These are phyloP conservation scores for Aphidius ervi DNA, from an alignment of 1,140 invertebrate species.

Conservation along the genomic window DNA sequence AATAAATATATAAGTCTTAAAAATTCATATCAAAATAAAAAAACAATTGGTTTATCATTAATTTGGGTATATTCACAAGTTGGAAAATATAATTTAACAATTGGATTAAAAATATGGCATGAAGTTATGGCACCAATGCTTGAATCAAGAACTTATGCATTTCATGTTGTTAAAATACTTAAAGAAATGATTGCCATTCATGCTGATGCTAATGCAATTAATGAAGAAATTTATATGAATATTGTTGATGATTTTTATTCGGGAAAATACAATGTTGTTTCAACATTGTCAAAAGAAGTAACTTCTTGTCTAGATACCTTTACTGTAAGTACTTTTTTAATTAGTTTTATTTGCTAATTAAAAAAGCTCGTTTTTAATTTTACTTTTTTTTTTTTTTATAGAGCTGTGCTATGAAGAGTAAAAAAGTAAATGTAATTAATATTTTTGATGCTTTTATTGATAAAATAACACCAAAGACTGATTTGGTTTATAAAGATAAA, in stretches of 20 bases:
- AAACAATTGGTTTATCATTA: conserved; percentile 69
- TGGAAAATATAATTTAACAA: conserved; percentile 62
- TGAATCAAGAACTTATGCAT: conserved; percentile 68
- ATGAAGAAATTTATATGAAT: conserved; percentile 46
- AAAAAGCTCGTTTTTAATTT: background rate
- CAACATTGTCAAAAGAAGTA: background rate
- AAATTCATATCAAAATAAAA: conserved; percentile 76
- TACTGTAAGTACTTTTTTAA: background rate
- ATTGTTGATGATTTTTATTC: conserved; percentile 46
- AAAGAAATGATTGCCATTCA: conserved; percentile 56
- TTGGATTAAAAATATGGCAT: conserved; percentile 77
- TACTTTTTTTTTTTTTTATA: conserved; percentile 36
- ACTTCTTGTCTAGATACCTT: no score
- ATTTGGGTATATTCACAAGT: conserved; percentile 77
- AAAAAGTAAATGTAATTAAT: conserved; percentile 41
- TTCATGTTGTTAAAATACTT: conserved; percentile 67
- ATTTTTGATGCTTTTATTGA: conserved; percentile 50
- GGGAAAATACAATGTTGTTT: conserved; percentile 38
- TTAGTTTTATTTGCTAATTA: conserved; percentile 11
- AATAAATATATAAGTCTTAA: conserved; percentile 61
- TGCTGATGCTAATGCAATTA: conserved; percentile 40
- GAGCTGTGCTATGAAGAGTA: conserved; percentile 43
- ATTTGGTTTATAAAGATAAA: conserved; percentile 44
- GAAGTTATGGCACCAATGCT: conserved; percentile 75
- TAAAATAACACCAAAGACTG: conserved; percentile 45